These are phyloP conservation scores for Drosophila persimilis DNA, from an alignment of 1,140 invertebrate genomes.

Conservation along the genomic window DNA sequence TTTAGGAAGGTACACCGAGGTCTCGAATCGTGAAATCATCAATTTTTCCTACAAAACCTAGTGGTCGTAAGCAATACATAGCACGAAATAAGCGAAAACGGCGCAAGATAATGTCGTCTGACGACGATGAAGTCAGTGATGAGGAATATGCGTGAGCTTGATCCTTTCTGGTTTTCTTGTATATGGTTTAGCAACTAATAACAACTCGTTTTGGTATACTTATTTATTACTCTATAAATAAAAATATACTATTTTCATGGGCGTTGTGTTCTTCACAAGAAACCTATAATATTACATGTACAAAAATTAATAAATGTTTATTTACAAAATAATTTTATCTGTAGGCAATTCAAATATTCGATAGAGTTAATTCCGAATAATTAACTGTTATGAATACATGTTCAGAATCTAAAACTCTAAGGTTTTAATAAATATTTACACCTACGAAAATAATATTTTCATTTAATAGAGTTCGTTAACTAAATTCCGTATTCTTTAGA, in stretches of 20 bases:
- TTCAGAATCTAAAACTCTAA: too few species aligned
- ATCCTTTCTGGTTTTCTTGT: constrained; percentile 26
- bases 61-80: constrained; percentile 46
- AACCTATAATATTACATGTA: constrained; percentile 3
- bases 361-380: too few species aligned
- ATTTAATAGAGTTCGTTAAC: too few species aligned
- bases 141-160: constrained; percentile 60
- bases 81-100: constrained; percentile 62
- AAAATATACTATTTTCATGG: neutral
- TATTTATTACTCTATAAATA: neutral
- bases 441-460: too few species aligned
- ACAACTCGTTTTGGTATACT: neutral
- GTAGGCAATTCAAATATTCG: neutral
- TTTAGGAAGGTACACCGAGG: constrained; percentile 46
- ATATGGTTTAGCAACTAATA: constrained; percentile 7
- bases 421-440: too few species aligned
- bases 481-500: too few species aligned
- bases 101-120: constrained; percentile 67
- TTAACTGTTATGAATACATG: too few species aligned
- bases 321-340: neutral
- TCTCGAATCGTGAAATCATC: constrained; percentile 39
- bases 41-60: constrained; percentile 32
- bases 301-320: neutral
- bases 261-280: constrained; percentile 1
- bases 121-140: constrained; percentile 69